Evolutionary conservation across 2,113 vertebrate species (phyloP).

Genomic region (Nothobranchius furzeri): DNA sequence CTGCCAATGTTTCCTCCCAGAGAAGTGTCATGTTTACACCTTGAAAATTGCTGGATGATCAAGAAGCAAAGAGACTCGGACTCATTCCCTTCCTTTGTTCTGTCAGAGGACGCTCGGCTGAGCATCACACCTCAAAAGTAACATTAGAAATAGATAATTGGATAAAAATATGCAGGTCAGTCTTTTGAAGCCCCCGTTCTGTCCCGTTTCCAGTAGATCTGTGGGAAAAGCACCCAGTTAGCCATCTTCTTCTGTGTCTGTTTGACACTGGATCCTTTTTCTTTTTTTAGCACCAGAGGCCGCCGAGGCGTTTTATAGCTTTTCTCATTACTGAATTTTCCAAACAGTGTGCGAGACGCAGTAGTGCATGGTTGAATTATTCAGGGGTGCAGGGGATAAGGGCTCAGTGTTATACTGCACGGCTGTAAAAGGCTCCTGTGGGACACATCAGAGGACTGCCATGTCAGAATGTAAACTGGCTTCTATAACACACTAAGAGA

Average conservation of each 20-base stretch:
- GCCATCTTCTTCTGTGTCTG: slow-evolving; percentile 43
- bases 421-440: slow-evolving; percentile 83
- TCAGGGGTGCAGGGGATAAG: slow-evolving; percentile 85
- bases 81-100: slow-evolving; percentile 65
- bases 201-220: slow-evolving; percentile 47
- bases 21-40: slow-evolving; percentile 73
- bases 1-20: slow-evolving; percentile 65
- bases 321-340: slow-evolving; percentile 91
- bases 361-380: slow-evolving; percentile 91
- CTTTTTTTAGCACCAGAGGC: slow-evolving; percentile 37
- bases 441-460: slow-evolving; percentile 82
- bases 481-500: slow-evolving; percentile 81
- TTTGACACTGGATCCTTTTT: slow-evolving; percentile 25
- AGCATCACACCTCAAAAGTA: slow-evolving; percentile 70
- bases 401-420: slow-evolving; percentile 82
- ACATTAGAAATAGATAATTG: slow-evolving; percentile 79
- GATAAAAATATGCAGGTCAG: slow-evolving; percentile 64
- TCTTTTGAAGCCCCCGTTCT: slow-evolving; percentile 62
- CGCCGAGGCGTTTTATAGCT: slow-evolving; percentile 84
- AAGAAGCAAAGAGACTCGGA: slow-evolving; percentile 52
- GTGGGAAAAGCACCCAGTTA: slow-evolving; percentile 29
- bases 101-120: slow-evolving; percentile 57
- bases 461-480: slow-evolving; percentile 86
- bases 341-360: slow-evolving; percentile 88
- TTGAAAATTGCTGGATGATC: slow-evolving; percentile 65